Evolutionary conservation across 1,140 invertebrate species (phyloP), one percentile per base, ranked within the genome.

Genomic region (Platyscapa corneri): DNA sequence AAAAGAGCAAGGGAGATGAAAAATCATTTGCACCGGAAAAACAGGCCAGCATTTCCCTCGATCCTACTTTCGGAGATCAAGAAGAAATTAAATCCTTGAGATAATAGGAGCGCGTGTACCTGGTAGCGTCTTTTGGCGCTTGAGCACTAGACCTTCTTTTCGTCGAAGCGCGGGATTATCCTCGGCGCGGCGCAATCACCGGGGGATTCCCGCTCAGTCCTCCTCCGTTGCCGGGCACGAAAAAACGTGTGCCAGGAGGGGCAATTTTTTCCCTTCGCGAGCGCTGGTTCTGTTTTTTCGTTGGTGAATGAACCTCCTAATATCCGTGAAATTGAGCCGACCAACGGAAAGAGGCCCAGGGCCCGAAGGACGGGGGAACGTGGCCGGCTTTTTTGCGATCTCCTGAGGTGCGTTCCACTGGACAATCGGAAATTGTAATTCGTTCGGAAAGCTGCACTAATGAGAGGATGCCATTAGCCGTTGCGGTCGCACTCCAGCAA

Each of bases 151-250:
- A 74, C 70, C 37, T 74, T 14, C 70, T 74, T 74, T 74, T 74
- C 70, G 70, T 12, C 70, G 70, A 74, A 74, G 70, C 70, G 78
- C 78, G 37, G 77, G 77, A 79, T 79, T 60, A 79, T 79, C 77
- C 46, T 37, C 32, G 34, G 23, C 27, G 10, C 77, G 77, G 56
- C n/a, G 78, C 39, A 14, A 80, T 80, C 60, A 12, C 42, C 78
- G 16, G 42, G 74, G n/a, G 42, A 76, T 76, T 49, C 74, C 42
- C 74, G 42, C 74, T 49, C 39, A 1, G 27, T 60, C 27, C 56
- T 5, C 49, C 42, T 49, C 30, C 42, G 56, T 60, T n/a, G 1
- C 8, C 27, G 3, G 6, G 39, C 6, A 42, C 27, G 70, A 74
- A 74, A 74, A 74, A 74, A 74, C 67, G 39, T 18, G 37, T 60